Evolutionary conservation across 2,113 vertebrate genomes (phyloP).

Genomic region (Scomber japonicus): DNA sequence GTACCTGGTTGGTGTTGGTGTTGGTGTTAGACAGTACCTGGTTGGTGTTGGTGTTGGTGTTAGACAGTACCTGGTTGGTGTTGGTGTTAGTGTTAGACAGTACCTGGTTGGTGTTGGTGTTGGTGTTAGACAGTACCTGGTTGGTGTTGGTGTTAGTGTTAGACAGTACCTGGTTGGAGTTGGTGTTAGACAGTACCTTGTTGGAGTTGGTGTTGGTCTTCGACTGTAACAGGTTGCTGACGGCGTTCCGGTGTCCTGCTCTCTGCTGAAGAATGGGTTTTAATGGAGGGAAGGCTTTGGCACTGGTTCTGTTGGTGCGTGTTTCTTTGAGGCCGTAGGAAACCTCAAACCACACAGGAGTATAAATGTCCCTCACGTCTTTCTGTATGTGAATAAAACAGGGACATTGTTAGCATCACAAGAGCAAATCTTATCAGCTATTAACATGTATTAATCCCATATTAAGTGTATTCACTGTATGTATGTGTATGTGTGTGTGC

Average conservation of each 20-base stretch:
- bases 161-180: not conserved
- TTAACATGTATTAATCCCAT: not conserved
- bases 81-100: no score
- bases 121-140: not conserved
- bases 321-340: constrained; percentile 88
- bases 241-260: constrained; percentile 77
- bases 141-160: not conserved
- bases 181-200: not conserved
- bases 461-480: not conserved
- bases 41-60: not conserved
- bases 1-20: not conserved
- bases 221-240: constrained; percentile 87
- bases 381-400: constrained; percentile 84
- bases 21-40: not conserved
- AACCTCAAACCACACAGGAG: constrained; percentile 89
- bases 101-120: not conserved
- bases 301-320: constrained; percentile 65
- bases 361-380: constrained; percentile 93
- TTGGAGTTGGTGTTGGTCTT: not conserved
- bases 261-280: constrained; percentile 92
- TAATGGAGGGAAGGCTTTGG: constrained; percentile 84
- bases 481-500: not conserved
- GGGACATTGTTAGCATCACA: not conserved
- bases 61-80: not conserved
- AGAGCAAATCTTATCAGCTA: not conserved